phyloP scores from a whole-genome alignment of 2,888 invertebrate genomes.

The Serripes groenlandicus region DNA sequence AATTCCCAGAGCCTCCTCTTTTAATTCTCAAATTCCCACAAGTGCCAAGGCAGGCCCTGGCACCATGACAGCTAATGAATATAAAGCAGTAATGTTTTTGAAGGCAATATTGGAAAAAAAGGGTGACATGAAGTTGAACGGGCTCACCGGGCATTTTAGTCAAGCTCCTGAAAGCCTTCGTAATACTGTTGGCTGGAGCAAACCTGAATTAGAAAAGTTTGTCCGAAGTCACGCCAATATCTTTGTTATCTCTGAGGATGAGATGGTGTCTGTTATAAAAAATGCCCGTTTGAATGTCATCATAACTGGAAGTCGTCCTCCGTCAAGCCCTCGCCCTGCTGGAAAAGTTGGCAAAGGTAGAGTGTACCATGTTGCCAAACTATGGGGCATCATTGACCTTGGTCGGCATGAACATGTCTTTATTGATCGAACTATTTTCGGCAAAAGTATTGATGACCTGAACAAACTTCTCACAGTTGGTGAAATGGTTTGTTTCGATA shows the following conservation, averaged over 20 bases:
- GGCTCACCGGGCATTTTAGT: constrained; percentile 82
- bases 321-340: constrained; percentile 76
- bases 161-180: constrained; percentile 84
- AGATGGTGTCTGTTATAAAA: constrained; percentile 83
- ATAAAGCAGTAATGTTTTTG: constrained; percentile 86
- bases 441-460: constrained; percentile 85
- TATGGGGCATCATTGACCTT: constrained; percentile 87
- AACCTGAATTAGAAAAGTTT: constrained; percentile 85
- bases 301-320: constrained; percentile 85
- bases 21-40: constrained; percentile 56
- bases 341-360: constrained; percentile 84
- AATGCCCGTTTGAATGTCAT: constrained; percentile 85
- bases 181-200: constrained; percentile 85
- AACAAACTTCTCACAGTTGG: constrained; percentile 85
- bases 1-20: constrained; percentile 67
- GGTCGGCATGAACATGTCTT: constrained; percentile 87
- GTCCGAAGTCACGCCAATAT: constrained; percentile 83
- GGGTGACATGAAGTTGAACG: constrained; percentile 82
- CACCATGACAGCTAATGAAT: constrained; percentile 86
- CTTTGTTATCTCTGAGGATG: constrained; percentile 84
- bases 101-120: constrained; percentile 85
- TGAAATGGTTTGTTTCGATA: constrained; percentile 86
- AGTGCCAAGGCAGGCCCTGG: constrained; percentile 81
- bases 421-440: constrained; percentile 86
- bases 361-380: constrained; percentile 86